Base-by-base conservation (phyloP, 1,140 invertebrate species). In the Eulimnadia texana region DNA sequence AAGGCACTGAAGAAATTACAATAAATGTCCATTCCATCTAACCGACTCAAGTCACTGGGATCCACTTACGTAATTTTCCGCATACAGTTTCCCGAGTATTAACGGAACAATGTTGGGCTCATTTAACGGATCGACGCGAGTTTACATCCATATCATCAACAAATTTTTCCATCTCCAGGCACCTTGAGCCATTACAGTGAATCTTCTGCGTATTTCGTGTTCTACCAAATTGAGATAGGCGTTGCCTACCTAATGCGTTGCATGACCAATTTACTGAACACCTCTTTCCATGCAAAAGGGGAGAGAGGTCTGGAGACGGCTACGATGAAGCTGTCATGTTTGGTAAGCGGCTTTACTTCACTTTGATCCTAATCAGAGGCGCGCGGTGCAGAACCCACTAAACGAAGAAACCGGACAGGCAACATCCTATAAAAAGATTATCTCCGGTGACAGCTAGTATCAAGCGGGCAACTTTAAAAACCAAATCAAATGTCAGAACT, bases 1-100 rank as follows among this genome's bases (percentile, higher is more conserved):
- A 69, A 51, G 58, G 63, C 1, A 53, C 22, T n/a, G 47, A 60
- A 33, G 9, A 66, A 16, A 58, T 66, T 27, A 61, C 53, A 2
- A 68, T 66, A 52, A 69, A 69, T 59, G 63, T 64, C 27, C 68
- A 70, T 55, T 64, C 27, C 67, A 66, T 57, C 54, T 66, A 16
- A 11, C 64, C 0, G 3, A 64, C 24, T 64, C 62, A 13, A 22
- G 16, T 50, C 52, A 65, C 42, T 68, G 55, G 61, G 64, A 65
- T 28, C 58, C 67, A 20, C 55, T 67, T 23, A 67, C 64, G 64
- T 33, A 25, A 13, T 60, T 65, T n/a, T 64, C 62, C 55, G 62
- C 63, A 3, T 67, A 66, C 29, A 25, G 54, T 6, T 66, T 54
- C 27, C 61, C 65, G 64, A 33, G 66, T 62, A 54, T 23, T 54